These are phyloP conservation scores for Lontra canadensis DNA, from an alignment of 2,113 vertebrate genomes.

Conservation along the genomic window DNA sequence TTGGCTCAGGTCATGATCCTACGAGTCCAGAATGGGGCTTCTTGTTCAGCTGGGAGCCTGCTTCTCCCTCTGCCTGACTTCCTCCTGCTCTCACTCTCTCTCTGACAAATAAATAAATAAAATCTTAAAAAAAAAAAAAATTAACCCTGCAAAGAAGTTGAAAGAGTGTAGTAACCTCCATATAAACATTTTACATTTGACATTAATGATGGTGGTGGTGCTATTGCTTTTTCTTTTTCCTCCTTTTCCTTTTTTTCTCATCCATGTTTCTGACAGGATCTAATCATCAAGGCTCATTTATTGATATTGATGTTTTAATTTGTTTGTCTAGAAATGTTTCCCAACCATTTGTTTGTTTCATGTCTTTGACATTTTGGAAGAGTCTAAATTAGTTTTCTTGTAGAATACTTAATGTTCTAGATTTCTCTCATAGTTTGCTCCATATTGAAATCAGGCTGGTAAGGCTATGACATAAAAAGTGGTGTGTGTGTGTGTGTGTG, in stretches of 20 bases:
- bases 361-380: not conserved
- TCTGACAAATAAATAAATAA: too few species aligned
- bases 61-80: too few species aligned
- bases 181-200: rapidly evolving
- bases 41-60: too few species aligned
- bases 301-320: not conserved
- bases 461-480: not conserved
- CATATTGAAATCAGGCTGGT: not conserved
- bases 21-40: too few species aligned
- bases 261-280: not conserved
- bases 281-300: not conserved
- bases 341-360: not conserved
- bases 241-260: not conserved
- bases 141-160: not conserved
- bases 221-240: rapidly evolving
- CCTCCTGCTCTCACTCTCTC: too few species aligned
- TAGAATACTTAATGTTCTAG: not conserved
- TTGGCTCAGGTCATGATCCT: too few species aligned
- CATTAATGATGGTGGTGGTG: not conserved
- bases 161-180: not conserved
- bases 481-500: not conserved
- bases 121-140: not conserved
- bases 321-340: not conserved
- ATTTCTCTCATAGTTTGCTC: not conserved
- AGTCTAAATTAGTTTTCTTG: not conserved